Evolutionary conservation across 2,113 vertebrate genomes (phyloP).

Genomic region (Strigops habroptila): DNA sequence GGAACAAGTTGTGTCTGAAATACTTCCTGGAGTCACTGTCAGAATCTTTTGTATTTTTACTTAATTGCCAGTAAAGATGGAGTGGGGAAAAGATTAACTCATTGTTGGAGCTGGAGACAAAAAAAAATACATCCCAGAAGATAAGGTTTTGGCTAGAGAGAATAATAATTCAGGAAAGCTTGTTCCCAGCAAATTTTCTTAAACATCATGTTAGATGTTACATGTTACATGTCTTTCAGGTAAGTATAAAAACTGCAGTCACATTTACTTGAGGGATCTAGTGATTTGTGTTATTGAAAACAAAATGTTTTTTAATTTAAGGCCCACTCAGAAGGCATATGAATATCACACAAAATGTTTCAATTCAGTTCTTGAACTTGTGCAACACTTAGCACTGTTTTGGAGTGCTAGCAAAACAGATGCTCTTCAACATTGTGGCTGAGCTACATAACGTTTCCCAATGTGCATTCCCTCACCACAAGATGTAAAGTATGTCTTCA

Average conservation of each 20-base stretch:
- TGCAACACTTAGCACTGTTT: not conserved
- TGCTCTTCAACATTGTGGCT: not conserved
- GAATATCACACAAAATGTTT: not conserved
- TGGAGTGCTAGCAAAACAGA: not conserved
- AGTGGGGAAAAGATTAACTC: not conserved
- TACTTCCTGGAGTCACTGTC: not conserved
- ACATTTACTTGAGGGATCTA: not conserved
- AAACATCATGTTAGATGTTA: not conserved
- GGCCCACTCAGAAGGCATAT: not conserved
- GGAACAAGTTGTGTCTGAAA: not conserved
- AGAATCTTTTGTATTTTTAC: not conserved
- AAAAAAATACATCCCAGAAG: not conserved
- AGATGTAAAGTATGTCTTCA: not conserved
- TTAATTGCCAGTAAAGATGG: not conserved
- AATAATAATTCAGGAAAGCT: not conserved
- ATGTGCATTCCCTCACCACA: not conserved
- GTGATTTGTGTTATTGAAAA: not conserved
- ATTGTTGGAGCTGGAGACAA: not conserved
- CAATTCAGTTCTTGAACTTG: not conserved
- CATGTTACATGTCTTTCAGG: not conserved
- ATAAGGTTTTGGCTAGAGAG: not conserved
- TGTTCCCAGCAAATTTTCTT: not conserved
- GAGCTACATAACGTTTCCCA: not conserved
- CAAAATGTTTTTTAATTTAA: not conserved
- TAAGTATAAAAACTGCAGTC: not conserved